Base-by-base conservation (phyloP, 2,888 invertebrate species). In the Trilocha varians region DNA sequence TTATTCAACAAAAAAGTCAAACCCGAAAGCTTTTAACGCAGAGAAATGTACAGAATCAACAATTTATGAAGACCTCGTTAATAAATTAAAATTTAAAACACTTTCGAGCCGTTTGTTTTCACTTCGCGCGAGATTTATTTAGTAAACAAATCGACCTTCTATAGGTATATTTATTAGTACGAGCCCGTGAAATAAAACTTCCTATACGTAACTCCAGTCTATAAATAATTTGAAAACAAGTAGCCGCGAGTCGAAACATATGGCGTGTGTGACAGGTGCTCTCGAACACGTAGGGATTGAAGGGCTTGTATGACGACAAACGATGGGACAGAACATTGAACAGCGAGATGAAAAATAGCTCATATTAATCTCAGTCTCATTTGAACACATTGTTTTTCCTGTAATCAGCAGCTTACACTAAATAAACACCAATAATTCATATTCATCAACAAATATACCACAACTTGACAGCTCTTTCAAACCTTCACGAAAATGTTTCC, bases 271-370 rank as follows among this genome's bases (percentile, higher is more conserved):
- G 70, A 77, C 82, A 83, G 80, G 74, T 82, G 83, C 61, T 50
- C 52, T 60, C 57, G 68, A 73, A 74, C 80, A 77, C 73, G 65
- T 75, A 72, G 76, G 63, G 66, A 72, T 67, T 65, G 65, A 73
- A 78, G 77, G 79, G 78, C 78, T 76, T 62, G 34, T 44, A 62
- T 75, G 72, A 74, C 71, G 69, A 62, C 50, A 55, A 40, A 56
- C 58, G 67, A 42, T 50, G 60, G 62, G 61, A 70, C 53, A 49
- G 52, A 54, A 37, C 16, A 25, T 4, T 25, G 18, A 49, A 52
- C 48, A 50, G 38, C 16, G 13, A 32, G 15, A 25, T n/a, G 25
- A 25, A 32, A 25, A 32, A 3, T 8, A 36, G 11, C 16, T 14
- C 13, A 18, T 32, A 13, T 32, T 25, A n/a, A 36, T 8, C 16